These are phyloP conservation scores for Ammodytes marinus DNA, from an alignment of 2,113 vertebrate genomes.

Conservation along the genomic window DNA sequence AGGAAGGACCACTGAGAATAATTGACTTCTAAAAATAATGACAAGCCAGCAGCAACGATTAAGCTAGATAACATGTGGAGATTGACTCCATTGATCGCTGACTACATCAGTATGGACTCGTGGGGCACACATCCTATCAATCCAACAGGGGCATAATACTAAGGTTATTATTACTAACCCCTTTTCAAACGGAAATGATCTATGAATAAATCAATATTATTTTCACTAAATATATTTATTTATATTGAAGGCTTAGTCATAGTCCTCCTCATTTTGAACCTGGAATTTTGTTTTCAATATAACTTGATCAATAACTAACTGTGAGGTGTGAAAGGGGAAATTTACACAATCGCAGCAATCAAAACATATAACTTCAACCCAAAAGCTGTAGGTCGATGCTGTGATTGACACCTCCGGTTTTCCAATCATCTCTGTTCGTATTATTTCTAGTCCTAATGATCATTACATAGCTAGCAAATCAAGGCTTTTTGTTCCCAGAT, in stretches of 20 bases:
- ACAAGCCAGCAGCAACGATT: not conserved
- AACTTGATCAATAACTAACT: not conserved
- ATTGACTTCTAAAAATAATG: slow-evolving; percentile 14
- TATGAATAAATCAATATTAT: not conserved
- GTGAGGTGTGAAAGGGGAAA: slow-evolving; percentile 2
- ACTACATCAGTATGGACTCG: slow-evolving; percentile 12
- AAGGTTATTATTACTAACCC: not conserved
- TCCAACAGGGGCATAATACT: slow-evolving; percentile 7
- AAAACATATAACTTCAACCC: slow-evolving; percentile 3
- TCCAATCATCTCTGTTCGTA: not conserved
- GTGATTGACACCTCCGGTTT: not conserved
- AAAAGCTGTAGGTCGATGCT: not conserved
- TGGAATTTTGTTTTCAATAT: not conserved
- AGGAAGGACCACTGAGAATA: not conserved
- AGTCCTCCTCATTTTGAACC: not conserved
- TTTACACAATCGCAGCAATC: not conserved
- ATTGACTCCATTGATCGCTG: slow-evolving; percentile 20
- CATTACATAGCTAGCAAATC: not conserved
- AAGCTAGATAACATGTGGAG: not conserved
- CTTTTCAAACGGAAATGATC: not conserved
- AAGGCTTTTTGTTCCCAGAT: not conserved
- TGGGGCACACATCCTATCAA: slow-evolving; percentile 15
- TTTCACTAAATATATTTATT: not conserved
- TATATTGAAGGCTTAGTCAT: not conserved
- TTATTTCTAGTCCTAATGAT: not conserved